Percentiles rank a stretch among this genome's conserved stretches.
Evolutionary conservation across 2,113 vertebrate genomes (phyloP).

Genomic region (Charadrius vociferus): DNA sequence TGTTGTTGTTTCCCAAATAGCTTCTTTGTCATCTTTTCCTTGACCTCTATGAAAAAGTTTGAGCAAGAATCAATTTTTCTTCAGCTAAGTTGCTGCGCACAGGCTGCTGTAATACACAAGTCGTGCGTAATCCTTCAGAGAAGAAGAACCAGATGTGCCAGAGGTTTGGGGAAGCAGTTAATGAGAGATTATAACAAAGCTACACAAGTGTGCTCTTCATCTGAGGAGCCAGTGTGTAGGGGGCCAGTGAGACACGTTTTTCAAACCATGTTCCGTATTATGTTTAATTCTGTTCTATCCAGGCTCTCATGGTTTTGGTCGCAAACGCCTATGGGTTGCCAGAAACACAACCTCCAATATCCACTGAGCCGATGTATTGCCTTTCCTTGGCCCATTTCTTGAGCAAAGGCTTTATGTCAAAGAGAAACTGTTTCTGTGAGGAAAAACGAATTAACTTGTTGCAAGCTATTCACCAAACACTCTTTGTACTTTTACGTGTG

Average conservation of each 20-base stretch:
- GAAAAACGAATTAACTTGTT: not conserved
- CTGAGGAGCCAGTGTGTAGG: not conserved
- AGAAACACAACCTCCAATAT: not conserved
- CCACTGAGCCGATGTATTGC: not conserved
- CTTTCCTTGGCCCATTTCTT: not conserved
- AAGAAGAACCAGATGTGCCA: not conserved
- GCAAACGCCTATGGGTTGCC: not conserved
- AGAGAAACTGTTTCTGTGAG: not conserved
- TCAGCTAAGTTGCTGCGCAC: not conserved
- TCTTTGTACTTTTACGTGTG: not conserved
- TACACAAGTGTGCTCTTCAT: not conserved
- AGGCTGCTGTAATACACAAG: not conserved
- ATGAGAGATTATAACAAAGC: not conserved
- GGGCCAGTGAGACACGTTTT: not conserved
- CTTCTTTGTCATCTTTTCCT: not conserved
- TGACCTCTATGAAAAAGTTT: not conserved
- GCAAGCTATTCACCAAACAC: not conserved
- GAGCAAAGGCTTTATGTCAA: not conserved
- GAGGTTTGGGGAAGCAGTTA: not conserved
- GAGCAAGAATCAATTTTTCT: constrained; percentile 1
- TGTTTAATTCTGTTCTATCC: not conserved
- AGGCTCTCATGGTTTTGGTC: not conserved
- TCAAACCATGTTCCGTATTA: not conserved
- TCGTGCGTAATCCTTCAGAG: not conserved
- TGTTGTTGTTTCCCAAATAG: not conserved